These are phyloP conservation scores for Xiphophorus couchianus DNA, from an alignment of 2,113 vertebrate species.

Conservation along the genomic window DNA sequence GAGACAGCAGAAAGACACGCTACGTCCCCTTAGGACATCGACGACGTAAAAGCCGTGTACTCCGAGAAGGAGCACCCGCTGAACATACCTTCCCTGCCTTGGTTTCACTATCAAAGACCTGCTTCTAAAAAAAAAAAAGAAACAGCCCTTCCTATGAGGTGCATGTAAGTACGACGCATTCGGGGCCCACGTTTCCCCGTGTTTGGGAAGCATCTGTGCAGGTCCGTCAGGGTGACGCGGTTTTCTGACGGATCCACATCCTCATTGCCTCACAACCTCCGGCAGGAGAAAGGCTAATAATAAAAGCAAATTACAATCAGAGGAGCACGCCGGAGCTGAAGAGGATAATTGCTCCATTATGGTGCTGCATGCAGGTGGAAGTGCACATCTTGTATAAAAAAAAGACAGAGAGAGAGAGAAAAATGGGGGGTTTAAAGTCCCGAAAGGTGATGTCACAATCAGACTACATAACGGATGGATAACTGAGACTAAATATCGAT, in stretches of 20 bases:
- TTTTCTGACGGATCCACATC: conserved; percentile 44
- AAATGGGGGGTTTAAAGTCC: conserved; percentile 5
- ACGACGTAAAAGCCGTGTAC: conserved; percentile 2
- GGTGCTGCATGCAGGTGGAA: conserved; percentile 24
- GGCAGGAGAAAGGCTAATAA: conserved; percentile 67
- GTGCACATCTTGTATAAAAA: conserved; percentile 44
- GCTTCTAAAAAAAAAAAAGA: conserved; percentile 37
- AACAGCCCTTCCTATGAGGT: background rate
- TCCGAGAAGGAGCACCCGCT: conserved; percentile 5
- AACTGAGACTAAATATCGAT: conserved; percentile 48
- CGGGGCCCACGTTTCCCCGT: conserved; percentile 17
- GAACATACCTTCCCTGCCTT: conserved; percentile 40
- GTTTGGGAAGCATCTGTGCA: conserved; percentile 65
- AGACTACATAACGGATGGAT: conserved; percentile 17
- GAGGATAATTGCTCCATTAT: conserved; percentile 79
- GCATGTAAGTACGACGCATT: background rate
- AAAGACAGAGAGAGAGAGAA: background rate
- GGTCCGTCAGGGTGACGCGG: conserved; percentile 56
- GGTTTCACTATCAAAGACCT: conserved; percentile 20
- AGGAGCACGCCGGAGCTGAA: conserved; percentile 64
- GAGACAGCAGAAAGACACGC: conserved; percentile 4
- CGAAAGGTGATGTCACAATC: conserved; percentile 47
- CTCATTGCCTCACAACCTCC: conserved; percentile 47
- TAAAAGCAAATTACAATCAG: conserved; percentile 79
- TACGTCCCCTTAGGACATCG: conserved; percentile 17